A percentile compares a stretch with the other conserved stretches of the same genome.
phyloP scores from a whole-genome alignment of 2,888 invertebrate genomes.

The Nudaria mundana region DNA sequence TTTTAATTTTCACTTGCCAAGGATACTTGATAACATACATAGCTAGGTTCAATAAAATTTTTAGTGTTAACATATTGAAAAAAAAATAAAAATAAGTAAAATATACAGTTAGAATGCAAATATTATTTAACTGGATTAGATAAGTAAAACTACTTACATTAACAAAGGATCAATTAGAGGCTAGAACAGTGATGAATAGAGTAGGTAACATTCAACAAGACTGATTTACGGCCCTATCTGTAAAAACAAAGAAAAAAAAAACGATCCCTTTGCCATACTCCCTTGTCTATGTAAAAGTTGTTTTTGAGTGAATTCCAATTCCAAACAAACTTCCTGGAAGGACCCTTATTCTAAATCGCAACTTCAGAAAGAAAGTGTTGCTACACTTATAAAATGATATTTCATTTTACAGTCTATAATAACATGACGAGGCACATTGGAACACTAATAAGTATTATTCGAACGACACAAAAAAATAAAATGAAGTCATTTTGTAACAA shows the following conservation, averaged over 20 bases:
- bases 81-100: too few relatives aligned
- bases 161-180: slow-evolving; percentile 25
- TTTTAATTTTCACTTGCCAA: slow-evolving; percentile 24
- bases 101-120: too few relatives aligned
- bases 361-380: slow-evolving; percentile 45
- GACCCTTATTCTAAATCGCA: slow-evolving; percentile 31
- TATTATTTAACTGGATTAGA: too few relatives aligned
- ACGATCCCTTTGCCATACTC: slow-evolving; percentile 24
- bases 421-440: slow-evolving; percentile 59
- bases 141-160: too few relatives aligned
- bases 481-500: slow-evolving; percentile 75
- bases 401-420: slow-evolving; percentile 63
- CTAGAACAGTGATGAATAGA: slow-evolving; percentile 24
- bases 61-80: too few relatives aligned
- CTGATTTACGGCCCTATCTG: slow-evolving; percentile 33
- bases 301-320: slow-evolving; percentile 28
- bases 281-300: slow-evolving; percentile 26
- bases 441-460: slow-evolving; percentile 71
- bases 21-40: slow-evolving; percentile 15
- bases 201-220: slow-evolving; percentile 26
- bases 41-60: too few relatives aligned
- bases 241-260: slow-evolving; percentile 35
- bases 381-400: slow-evolving; percentile 55
- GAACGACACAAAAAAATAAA: slow-evolving; percentile 61
- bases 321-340: slow-evolving; percentile 36